Percentiles rank a stretch among this genome's conserved stretches.
phyloP scores from a whole-genome alignment of 1,140 invertebrate species.

The Nasonia vitripennis region DNA sequence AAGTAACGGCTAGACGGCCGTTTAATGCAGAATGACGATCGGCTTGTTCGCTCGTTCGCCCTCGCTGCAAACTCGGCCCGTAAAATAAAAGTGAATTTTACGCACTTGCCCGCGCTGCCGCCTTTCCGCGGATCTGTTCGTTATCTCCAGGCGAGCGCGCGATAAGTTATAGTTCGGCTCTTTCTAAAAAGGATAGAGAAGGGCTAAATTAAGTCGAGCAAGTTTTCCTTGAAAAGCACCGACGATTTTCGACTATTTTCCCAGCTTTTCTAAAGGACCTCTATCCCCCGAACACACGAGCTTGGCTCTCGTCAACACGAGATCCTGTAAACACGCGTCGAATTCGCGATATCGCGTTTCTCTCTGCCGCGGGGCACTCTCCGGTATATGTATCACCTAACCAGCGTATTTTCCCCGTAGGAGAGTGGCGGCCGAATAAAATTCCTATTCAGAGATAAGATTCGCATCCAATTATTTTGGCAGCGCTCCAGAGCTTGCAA shows the following conservation, averaged over 20 bases:
- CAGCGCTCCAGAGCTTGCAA: neutral
- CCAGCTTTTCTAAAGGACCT: no score
- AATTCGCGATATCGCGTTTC: neutral
- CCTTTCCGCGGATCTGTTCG: neutral
- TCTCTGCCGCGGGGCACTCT: neutral
- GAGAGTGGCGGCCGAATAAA: neutral
- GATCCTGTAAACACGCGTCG: neutral
- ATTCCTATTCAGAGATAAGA: neutral
- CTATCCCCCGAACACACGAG: neutral
- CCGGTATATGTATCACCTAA: neutral
- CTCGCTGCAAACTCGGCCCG: neutral
- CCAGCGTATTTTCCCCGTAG: neutral
- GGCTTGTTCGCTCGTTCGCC: neutral
- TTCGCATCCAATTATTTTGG: conserved; percentile 34
- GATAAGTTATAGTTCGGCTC: neutral
- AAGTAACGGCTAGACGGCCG: conserved; percentile 11
- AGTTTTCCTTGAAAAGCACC: neutral
- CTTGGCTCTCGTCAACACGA: neutral
- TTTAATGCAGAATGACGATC: conserved; percentile 33
- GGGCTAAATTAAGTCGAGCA: neutral
- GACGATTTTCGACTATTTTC: no score
- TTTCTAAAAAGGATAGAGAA: neutral
- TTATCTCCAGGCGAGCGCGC: neutral
- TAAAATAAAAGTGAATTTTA: conserved; percentile 9
- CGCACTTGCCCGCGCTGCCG: neutral